These are phyloP conservation scores for Sthenelais limicola DNA, from an alignment of 2,888 invertebrate genomes.

Conservation along the genomic window DNA sequence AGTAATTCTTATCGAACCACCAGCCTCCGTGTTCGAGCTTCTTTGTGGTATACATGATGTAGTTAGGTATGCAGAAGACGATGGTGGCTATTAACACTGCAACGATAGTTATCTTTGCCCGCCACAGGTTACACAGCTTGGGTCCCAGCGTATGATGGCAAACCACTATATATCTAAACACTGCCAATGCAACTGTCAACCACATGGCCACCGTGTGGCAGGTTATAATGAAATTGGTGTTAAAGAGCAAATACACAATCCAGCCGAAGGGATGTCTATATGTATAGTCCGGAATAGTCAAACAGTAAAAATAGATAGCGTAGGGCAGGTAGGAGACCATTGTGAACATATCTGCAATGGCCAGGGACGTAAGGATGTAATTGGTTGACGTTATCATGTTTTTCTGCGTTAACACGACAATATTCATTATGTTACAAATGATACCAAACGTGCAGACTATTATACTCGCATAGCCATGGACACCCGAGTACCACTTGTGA, in stretches of 20 bases:
- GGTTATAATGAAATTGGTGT: slow-evolving; percentile 68
- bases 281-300: slow-evolving; percentile 44
- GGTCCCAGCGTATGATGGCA: slow-evolving; percentile 68
- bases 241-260: slow-evolving; percentile 66
- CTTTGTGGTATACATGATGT: slow-evolving; percentile 58
- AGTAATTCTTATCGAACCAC: slow-evolving; percentile 59
- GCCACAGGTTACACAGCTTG: slow-evolving; percentile 64
- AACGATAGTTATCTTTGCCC: slow-evolving; percentile 65
- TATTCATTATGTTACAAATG: slow-evolving; percentile 90
- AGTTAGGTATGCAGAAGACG: slow-evolving; percentile 68
- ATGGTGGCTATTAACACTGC: slow-evolving; percentile 62
- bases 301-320: slow-evolving; percentile 53
- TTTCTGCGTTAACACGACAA: slow-evolving; percentile 87
- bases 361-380: slow-evolving; percentile 86
- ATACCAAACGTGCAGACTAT: slow-evolving; percentile 92
- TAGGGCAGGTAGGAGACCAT: slow-evolving; percentile 88
- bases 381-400: slow-evolving; percentile 94
- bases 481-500: slow-evolving; percentile 59
- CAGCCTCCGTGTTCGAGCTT: slow-evolving; percentile 46
- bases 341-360: slow-evolving; percentile 91
- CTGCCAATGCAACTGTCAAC: slow-evolving; percentile 91
- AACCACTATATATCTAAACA: slow-evolving; percentile 85
- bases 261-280: slow-evolving; percentile 62
- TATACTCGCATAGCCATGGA: slow-evolving; percentile 90
- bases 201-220: slow-evolving; percentile 92